A percentile compares a stretch with the other conserved stretches of the same genome.
Evolutionary conservation across 2,113 vertebrate species (phyloP).

Genomic region (Pterocles burchelli): DNA sequence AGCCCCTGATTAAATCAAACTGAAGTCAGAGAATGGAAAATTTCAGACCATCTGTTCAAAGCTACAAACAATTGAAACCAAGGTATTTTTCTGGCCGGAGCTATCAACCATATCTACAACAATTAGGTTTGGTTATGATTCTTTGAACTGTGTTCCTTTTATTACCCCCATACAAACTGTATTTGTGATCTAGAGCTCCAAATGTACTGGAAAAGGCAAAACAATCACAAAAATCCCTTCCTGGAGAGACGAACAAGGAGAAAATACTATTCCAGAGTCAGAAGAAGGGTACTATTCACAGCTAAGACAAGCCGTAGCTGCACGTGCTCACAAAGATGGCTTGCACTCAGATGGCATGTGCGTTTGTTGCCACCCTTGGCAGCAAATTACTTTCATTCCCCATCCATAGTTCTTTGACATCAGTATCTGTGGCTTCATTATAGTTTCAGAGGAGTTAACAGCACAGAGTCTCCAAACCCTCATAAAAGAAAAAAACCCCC

Average conservation of each 20-base stretch:
- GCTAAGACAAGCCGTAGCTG: neutral
- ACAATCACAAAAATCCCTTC: neutral
- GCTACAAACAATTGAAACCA: conserved; percentile 31
- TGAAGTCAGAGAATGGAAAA: conserved; percentile 27
- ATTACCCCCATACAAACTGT: neutral
- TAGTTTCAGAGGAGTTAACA: neutral
- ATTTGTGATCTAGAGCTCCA: neutral
- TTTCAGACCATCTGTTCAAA: conserved; percentile 37
- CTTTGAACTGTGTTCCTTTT: neutral
- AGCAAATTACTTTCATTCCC: neutral
- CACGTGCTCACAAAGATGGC: neutral
- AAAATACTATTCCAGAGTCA: neutral
- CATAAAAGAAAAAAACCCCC: neutral
- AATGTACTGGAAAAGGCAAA: neutral
- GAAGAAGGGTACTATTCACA: neutral
- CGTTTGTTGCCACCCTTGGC: neutral
- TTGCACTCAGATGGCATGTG: neutral
- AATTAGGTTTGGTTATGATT: neutral
- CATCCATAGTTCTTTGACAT: neutral
- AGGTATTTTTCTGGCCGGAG: conserved; percentile 5
- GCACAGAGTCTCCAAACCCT: neutral
- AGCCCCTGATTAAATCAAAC: conserved; percentile 17
- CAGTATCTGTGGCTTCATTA: neutral
- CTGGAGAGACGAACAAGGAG: neutral
- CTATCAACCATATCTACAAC: neutral